phyloP scores from a whole-genome alignment of 2,797 vertebrate genomes.

The Enteromius unitaeniatus region DNA sequence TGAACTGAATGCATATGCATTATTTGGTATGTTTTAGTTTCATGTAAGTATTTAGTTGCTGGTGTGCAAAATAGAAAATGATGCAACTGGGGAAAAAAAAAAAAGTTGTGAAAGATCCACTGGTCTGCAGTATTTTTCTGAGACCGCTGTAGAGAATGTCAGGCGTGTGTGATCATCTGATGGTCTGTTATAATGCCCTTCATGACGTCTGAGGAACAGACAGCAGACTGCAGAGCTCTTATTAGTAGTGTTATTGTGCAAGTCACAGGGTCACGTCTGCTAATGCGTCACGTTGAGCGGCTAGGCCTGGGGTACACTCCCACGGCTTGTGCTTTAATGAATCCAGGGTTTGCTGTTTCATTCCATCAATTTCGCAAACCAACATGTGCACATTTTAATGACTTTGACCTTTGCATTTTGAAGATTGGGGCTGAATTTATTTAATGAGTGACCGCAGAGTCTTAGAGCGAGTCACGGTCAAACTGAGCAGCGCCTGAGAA shows the following conservation, averaged over 20 bases:
- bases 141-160: not conserved
- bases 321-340: not conserved
- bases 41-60: not conserved
- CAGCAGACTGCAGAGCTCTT: not conserved
- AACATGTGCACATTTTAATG: constrained; percentile 38
- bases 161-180: not conserved
- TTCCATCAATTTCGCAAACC: constrained; percentile 9
- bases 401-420: constrained; percentile 35
- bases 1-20: not conserved
- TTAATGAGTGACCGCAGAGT: constrained; percentile 17
- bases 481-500: not conserved
- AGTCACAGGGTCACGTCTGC: constrained; percentile 2
- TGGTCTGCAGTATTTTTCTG: not conserved
- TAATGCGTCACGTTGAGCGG: constrained; percentile 3
- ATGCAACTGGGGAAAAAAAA: no score
- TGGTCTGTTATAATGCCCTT: not conserved
- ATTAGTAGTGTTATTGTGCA: not conserved
- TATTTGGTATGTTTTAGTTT: not conserved
- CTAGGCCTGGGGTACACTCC: not conserved
- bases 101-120: not conserved
- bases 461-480: constrained; percentile 9
- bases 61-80: not conserved
- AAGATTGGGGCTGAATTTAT: constrained; percentile 20
- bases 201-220: not conserved
- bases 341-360: constrained; percentile 6